These are phyloP conservation scores for Lycorma delicatula DNA, from an alignment of 1,140 invertebrate species.

Conservation along the genomic window DNA sequence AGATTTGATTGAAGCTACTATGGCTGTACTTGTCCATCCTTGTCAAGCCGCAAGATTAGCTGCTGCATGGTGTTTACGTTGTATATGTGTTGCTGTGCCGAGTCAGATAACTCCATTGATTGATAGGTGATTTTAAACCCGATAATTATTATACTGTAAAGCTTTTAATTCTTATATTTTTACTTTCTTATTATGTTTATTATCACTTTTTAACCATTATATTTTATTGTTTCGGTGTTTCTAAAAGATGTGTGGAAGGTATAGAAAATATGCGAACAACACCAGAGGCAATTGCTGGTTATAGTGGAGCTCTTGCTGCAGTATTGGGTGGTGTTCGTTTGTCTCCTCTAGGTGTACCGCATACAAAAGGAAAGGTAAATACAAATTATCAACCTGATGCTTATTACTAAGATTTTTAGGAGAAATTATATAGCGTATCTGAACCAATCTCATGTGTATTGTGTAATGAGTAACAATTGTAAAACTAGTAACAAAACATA, in stretches of 20 bases:
- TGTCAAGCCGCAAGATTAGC: conserved; percentile 84
- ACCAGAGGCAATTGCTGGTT: conserved; percentile 88
- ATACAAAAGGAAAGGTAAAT: conserved; percentile 84
- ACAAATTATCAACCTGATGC: no score
- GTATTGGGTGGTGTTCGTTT: conserved; percentile 83
- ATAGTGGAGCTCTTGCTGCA: conserved; percentile 87
- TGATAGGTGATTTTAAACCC: conserved; percentile 47
- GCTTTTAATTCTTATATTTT: neutral
- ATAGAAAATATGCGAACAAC: conserved; percentile 84
- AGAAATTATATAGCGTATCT: neutral
- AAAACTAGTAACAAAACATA: no score
- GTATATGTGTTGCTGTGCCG: conserved; percentile 86
- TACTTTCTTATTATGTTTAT: neutral
- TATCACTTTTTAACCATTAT: conserved; percentile 1
- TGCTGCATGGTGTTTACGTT: conserved; percentile 88
- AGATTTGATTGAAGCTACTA: conserved; percentile 48
- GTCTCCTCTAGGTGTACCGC: conserved; percentile 91
- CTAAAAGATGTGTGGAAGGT: conserved; percentile 58
- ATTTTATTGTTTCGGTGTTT: neutral
- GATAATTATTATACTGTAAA: neutral
- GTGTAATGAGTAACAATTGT: neutral
- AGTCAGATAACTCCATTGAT: conserved; percentile 89
- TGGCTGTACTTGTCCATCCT: conserved; percentile 84
- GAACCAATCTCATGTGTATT: neutral
- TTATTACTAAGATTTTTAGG: no score